A percentile compares a stretch with the other conserved stretches of the same genome.
Conservation (phyloP, 2,113 vertebrate species). For the Isichthys henryi region DNA sequence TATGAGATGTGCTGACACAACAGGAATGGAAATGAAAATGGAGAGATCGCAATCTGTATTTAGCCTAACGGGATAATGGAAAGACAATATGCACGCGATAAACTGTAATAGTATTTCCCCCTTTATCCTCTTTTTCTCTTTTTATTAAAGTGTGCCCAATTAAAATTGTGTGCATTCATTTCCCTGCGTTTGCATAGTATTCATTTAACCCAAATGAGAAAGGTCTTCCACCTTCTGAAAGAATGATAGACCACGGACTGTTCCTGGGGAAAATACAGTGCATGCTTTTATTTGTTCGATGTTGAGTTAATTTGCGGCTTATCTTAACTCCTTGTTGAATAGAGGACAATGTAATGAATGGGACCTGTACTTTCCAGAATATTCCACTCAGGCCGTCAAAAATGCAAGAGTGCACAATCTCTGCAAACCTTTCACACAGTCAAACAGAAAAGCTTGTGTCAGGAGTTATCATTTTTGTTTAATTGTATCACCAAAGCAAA, state of each 20-base stretch:
- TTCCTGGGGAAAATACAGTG: background rate
- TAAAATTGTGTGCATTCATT: background rate
- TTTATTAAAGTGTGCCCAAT: background rate
- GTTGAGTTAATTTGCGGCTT: background rate
- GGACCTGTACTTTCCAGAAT: background rate
- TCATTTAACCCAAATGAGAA: background rate
- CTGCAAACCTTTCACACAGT: background rate
- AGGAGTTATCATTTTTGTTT: background rate
- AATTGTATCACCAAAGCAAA: background rate
- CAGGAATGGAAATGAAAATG: background rate
- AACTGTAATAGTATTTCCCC: background rate
- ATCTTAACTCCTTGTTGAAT: background rate
- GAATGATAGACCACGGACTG: background rate
- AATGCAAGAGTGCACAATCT: background rate
- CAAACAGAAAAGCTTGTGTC: background rate
- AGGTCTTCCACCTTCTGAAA: background rate
- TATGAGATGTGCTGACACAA: background rate
- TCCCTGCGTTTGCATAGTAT: background rate
- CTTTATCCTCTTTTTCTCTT: background rate
- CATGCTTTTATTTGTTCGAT: background rate
- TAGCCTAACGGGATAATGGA: background rate
- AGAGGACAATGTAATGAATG: background rate
- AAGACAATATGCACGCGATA: background rate
- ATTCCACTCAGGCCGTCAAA: background rate
- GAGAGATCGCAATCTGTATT: background rate